Conservation (phyloP, 2,113 vertebrate genomes). For the Phocoena phocoena region DNA sequence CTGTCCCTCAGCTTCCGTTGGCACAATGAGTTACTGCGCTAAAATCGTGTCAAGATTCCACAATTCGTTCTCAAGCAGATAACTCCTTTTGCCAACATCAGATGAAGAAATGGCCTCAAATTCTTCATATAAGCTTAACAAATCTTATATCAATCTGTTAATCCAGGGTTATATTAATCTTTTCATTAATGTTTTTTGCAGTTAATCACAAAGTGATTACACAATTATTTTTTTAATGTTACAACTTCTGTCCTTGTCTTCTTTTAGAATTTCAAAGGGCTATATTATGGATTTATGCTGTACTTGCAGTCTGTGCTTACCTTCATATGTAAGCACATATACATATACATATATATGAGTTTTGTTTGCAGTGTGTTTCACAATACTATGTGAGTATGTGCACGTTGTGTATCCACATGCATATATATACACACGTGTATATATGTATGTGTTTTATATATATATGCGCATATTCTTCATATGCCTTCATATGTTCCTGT, state of each 20-base stretch:
- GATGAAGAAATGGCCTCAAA: not conserved
- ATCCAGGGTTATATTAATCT: not conserved
- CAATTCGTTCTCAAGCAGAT: not conserved
- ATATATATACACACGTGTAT: not conserved
- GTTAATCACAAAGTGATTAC: not conserved
- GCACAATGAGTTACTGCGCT: not conserved
- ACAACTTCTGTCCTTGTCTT: not conserved
- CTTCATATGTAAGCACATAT: not conserved
- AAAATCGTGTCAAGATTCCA: not conserved
- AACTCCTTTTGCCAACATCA: not conserved
- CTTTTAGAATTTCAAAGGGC: not conserved
- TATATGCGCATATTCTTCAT: not conserved
- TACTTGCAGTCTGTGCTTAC: not conserved
- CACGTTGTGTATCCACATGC: not conserved
- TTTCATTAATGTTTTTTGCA: not conserved
- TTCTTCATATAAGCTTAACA: not conserved
- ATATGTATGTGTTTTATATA: not conserved
- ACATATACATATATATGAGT: not conserved
- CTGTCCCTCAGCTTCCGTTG: not conserved
- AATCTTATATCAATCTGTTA: not conserved
- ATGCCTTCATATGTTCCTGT: not conserved
- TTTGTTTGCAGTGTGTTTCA: not conserved
- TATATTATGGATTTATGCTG: not conserved
- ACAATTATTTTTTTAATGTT: not conserved
- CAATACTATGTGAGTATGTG: not conserved